Evolutionary conservation across 2,888 invertebrate genomes (phyloP), one percentile per base, ranked within the genome.

Genomic region (Drosophila dives): DNA sequence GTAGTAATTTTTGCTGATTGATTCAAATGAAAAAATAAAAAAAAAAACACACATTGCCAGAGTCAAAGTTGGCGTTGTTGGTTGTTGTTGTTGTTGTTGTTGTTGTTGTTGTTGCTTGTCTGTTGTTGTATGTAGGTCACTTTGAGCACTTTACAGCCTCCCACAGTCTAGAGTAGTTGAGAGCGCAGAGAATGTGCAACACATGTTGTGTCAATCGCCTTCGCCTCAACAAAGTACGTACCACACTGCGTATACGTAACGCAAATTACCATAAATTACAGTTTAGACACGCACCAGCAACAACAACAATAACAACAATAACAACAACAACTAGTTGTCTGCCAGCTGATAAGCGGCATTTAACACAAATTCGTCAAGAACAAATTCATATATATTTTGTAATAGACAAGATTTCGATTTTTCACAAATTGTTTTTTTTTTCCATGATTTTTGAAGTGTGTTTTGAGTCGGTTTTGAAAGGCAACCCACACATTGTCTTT

Each of bases 231-330:
- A 77, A 72, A 56, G 67, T 67, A 48, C 68, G 81, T 73, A 63
- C 73, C 78, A 84, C 89, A 81, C 82, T 87, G 85, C 85, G 85
- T 85, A 85, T 85, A 89, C 85, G 86, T 85, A 86, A 89, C 87
- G 73, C 70, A 87, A 89, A 89, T 85, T 77, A 87, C 72, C 85
- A 89, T 85, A 85, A 85, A 84, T 85, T 85, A 81, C 70, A 64
- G 49, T 66, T 81, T 72, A 75, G 81, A 80, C 81, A 80, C 51
- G 23, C 72, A 69, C 54, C 42, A 34, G 5, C 51, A 53, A 2
- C 32, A 64, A 23, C 63, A n/a, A 63, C 34, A 42, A 7, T 32
- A 29, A n/a, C 36, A 29, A 15, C 29, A 50, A 38, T n/a, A 17
- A 15, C 4, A n/a, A 42, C 38, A 53, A 55, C 23, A 29, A 34